Evolutionary conservation across 2,888 invertebrate species (phyloP), one percentile per base, ranked within the genome.

Genomic region (Standfussiana lucernea): DNA sequence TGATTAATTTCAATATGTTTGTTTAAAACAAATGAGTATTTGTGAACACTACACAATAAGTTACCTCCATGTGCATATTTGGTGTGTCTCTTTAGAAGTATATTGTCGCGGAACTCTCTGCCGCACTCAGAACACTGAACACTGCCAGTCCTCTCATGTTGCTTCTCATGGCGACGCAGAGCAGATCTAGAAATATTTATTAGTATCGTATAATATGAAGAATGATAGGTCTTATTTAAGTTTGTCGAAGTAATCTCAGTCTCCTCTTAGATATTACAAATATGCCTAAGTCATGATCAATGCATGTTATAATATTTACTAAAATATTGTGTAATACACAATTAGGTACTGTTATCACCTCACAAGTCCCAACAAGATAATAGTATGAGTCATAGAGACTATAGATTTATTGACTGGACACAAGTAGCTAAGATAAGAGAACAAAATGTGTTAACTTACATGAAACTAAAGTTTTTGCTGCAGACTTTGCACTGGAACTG

Each of bases 61-160:
- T 78, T 88, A 96, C 97, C 97, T 91, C 93, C 94, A 85, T 97
- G 97, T 65, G 96, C 94, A 93, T 97, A 96, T 86, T 95, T 94
- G 3, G 93, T 90, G 77, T 97, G 97, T 18, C 96, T 90, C 76
- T 94, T 92, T 0, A 97, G 92, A 7, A 96, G 92, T 47, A 86
- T 86, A 28, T 95, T 92, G 88, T 97, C 96, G n/a, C 93, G 89
- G 73, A 97, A 97, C 68, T 90, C 92, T 61, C 92, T 89, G 13
- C 91, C 88, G 81, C 97, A 97, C 45, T 94, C 87, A 1, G 87
- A 86, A 84, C 97, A 96, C 61, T 86, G 88, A 21, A 94, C 96
- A 80, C 86, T 93, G 2, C 93, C 94, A 5, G 89, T 93, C 67
- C 96, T 93, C 74, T 93, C 91, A 86, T 96, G 96, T 85, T 96